These are phyloP conservation scores for Epizoanthus stellaris DNA, from an alignment of 92 coral and sea anemone genomes.

Conservation along the genomic window DNA sequence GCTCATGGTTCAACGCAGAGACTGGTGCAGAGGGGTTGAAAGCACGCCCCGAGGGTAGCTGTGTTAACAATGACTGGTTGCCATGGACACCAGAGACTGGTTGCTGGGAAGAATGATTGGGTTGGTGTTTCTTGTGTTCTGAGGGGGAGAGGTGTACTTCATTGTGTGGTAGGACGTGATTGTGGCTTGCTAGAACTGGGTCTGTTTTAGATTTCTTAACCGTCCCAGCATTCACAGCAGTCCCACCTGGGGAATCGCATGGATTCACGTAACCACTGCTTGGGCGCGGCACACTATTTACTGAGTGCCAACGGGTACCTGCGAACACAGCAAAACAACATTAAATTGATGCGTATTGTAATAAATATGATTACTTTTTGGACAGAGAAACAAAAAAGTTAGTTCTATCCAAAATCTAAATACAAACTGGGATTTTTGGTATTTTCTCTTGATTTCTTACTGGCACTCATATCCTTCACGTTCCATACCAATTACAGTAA, in stretches of 20 bases:
- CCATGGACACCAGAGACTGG: slow-evolving; percentile 67
- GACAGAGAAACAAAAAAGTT: no score
- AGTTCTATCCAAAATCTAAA: neutral
- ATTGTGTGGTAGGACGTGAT: slow-evolving; percentile 70
- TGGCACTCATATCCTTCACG: no score
- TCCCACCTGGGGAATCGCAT: slow-evolving; percentile 45
- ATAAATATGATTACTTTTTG: neutral
- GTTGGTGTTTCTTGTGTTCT: slow-evolving; percentile 72
- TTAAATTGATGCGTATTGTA: neutral
- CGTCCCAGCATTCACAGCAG: slow-evolving; percentile 40
- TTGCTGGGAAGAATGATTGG: slow-evolving; percentile 69
- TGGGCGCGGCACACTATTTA: slow-evolving; percentile 38
- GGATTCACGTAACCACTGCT: slow-evolving; percentile 77
- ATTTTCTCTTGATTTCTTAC: no score
- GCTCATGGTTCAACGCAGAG: slow-evolving; percentile 59
- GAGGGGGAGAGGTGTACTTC: slow-evolving; percentile 68
- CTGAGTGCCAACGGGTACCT: slow-evolving; percentile 20
- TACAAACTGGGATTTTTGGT: no score
- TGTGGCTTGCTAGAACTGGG: slow-evolving; percentile 71
- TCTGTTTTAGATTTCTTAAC: slow-evolving; percentile 70
- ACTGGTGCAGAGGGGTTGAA: slow-evolving; percentile 52
- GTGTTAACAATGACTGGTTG: slow-evolving; percentile 87
- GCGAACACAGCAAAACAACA: neutral
- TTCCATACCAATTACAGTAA: no score
- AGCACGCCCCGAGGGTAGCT: slow-evolving; percentile 79